phyloP scores from a whole-genome alignment of 2,113 vertebrate species.

The Carassius auratus region DNA sequence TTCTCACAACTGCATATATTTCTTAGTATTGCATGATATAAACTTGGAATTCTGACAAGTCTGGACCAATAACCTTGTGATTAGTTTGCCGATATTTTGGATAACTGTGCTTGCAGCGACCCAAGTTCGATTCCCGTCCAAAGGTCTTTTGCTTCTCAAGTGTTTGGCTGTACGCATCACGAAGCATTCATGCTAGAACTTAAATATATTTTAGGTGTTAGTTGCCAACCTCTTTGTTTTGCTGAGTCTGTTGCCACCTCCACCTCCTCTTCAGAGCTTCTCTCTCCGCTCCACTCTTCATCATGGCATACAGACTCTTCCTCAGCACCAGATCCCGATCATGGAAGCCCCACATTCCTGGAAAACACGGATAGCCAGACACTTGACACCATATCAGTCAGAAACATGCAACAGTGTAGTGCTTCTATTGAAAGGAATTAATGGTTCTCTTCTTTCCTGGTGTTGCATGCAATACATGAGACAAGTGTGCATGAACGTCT shows the following conservation, averaged over 20 bases:
- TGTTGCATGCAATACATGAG: not conserved
- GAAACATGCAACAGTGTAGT: not conserved
- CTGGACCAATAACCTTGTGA: too few species aligned
- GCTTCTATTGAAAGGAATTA: not conserved
- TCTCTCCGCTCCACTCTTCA: constrained; percentile 92
- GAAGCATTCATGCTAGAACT: too few species aligned
- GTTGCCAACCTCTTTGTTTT: constrained; percentile 93
- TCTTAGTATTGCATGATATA: too few species aligned
- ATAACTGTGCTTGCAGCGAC: too few species aligned
- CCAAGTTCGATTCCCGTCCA: too few species aligned
- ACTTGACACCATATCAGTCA: not conserved
- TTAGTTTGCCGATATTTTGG: too few species aligned
- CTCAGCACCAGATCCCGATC: constrained; percentile 95
- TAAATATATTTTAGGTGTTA: not conserved
- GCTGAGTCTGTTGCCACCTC: constrained; percentile 98
- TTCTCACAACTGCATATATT: too few species aligned
- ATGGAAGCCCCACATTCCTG: constrained; percentile 99
- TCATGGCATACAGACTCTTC: constrained; percentile 96
- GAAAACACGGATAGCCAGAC: constrained; percentile 6
- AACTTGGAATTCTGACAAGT: too few species aligned
- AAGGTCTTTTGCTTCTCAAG: too few species aligned
- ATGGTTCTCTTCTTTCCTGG: not conserved
- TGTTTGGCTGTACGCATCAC: too few species aligned
- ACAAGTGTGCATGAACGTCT: constrained; percentile 53
- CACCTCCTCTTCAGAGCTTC: constrained; percentile 95